A percentile compares a stretch with the other conserved stretches of the same genome.
Conservation (phyloP, 1,140 invertebrate genomes). For the Drosophila trapezifrons region DNA sequence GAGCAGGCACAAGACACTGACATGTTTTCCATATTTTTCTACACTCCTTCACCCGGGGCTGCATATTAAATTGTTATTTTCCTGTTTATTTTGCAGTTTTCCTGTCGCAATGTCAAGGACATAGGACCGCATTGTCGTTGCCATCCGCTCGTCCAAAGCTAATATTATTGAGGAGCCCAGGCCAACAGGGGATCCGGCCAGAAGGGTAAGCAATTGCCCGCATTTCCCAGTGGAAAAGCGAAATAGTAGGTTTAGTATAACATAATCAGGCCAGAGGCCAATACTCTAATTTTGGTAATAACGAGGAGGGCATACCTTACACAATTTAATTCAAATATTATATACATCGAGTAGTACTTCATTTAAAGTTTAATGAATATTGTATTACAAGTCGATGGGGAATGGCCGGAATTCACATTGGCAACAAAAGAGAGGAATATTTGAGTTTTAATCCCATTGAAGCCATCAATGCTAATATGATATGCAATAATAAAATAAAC, state of each 20-base stretch:
- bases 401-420: neutral
- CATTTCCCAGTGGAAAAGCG: constrained; percentile 28
- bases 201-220: constrained; percentile 52
- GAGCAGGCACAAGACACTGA: constrained; percentile 33
- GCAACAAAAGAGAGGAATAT: constrained; percentile 6
- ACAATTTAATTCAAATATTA: neutral
- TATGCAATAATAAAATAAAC: too few species aligned
- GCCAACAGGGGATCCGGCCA: constrained; percentile 1
- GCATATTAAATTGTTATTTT: constrained; percentile 62
- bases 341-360: neutral
- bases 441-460: constrained; percentile 7
- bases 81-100: constrained; percentile 60
- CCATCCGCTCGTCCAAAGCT: constrained; percentile 38
- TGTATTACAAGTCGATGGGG: neutral
- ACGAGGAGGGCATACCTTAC: neutral
- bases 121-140: constrained; percentile 46
- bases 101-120: constrained; percentile 43
- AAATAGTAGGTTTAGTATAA: constrained; percentile 32
- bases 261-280: constrained; percentile 17
- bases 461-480: too few species aligned
- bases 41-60: constrained; percentile 22
- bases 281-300: constrained; percentile 29
- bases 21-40: constrained; percentile 26
- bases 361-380: neutral
- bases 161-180: constrained; percentile 40